Conservation (phyloP, 1,140 invertebrate genomes). For the Delia radicum region DNA sequence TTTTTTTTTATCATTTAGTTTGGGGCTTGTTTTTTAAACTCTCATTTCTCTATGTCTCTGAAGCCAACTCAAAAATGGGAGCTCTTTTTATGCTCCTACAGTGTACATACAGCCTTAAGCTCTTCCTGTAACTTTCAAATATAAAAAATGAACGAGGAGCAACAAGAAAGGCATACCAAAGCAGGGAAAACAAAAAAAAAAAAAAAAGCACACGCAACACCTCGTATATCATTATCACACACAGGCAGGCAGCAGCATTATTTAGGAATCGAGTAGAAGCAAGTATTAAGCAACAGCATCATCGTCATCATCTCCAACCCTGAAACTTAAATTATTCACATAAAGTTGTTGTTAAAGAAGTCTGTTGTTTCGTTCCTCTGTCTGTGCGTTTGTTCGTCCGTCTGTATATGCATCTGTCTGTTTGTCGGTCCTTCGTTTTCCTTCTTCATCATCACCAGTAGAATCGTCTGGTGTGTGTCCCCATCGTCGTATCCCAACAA, state of each 20-base stretch:
- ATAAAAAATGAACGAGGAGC: background rate
- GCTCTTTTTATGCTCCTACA: too few species aligned
- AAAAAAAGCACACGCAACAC: constrained; percentile 3
- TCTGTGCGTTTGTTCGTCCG: too few species aligned
- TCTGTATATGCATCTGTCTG: background rate
- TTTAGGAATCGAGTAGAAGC: background rate
- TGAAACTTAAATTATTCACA: background rate
- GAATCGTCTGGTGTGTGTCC: background rate
- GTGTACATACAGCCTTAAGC: background rate
- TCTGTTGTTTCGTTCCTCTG: background rate
- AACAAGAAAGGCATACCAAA: too few species aligned
- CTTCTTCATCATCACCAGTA: background rate
- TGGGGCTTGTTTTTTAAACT: too few species aligned
- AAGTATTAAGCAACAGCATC: background rate
- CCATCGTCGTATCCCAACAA: background rate
- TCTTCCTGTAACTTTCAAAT: background rate
- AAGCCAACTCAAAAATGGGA: too few species aligned
- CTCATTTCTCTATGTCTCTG: too few species aligned
- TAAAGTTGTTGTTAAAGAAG: background rate
- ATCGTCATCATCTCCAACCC: background rate
- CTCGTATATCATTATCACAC: constrained; percentile 1
- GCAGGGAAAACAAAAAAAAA: background rate
- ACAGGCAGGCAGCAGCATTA: background rate
- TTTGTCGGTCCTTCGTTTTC: background rate
- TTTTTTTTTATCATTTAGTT: too few species aligned